phyloP scores from a whole-genome alignment of 1,140 invertebrate species.

The Zaprionus lachaisei region DNA sequence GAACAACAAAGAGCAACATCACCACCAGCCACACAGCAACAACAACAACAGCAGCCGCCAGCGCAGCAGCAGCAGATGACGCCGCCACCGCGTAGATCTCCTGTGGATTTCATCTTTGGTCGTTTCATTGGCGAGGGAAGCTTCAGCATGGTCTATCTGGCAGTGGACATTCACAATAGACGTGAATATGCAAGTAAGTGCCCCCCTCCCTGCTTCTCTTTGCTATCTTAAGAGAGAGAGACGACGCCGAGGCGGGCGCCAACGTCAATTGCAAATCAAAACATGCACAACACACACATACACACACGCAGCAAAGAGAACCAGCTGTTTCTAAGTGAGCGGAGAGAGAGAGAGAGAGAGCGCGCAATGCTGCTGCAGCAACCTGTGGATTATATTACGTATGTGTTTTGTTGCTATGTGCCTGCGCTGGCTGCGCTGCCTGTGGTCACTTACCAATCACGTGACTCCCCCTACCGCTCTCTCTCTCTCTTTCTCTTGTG shows the following conservation, averaged over 20 bases:
- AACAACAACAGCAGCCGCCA: slow-evolving; percentile 38
- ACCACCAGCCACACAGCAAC: slow-evolving; percentile 33
- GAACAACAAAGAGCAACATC: slow-evolving; percentile 47
- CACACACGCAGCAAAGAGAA: slow-evolving; percentile 16
- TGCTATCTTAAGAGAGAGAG: slow-evolving; percentile 3
- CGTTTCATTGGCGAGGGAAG: slow-evolving; percentile 98
- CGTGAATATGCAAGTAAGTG: slow-evolving; percentile 97
- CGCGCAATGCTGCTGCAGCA: slow-evolving; percentile 23
- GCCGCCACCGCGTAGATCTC: slow-evolving; percentile 88
- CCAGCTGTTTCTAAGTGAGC: slow-evolving; percentile 26
- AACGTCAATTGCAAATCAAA: slow-evolving; percentile 43
- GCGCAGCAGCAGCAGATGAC: slow-evolving; percentile 49
- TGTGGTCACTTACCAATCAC: slow-evolving; percentile 40
- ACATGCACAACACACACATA: slow-evolving; percentile 31
- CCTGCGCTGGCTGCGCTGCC: neutral
- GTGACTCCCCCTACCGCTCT: slow-evolving; percentile 4
- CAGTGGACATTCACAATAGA: slow-evolving; percentile 94
- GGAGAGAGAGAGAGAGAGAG: neutral
- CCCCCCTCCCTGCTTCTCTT: neutral
- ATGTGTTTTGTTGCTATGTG: slow-evolving; percentile 11
- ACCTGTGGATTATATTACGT: slow-evolving; percentile 16
- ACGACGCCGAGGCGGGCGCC: slow-evolving; percentile 28
- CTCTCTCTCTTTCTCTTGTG: neutral
- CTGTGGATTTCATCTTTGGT: slow-evolving; percentile 97
- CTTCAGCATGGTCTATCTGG: slow-evolving; percentile 97